Evolutionary conservation across 2,888 invertebrate species (phyloP).

Genomic region (Agrotis segetum): DNA sequence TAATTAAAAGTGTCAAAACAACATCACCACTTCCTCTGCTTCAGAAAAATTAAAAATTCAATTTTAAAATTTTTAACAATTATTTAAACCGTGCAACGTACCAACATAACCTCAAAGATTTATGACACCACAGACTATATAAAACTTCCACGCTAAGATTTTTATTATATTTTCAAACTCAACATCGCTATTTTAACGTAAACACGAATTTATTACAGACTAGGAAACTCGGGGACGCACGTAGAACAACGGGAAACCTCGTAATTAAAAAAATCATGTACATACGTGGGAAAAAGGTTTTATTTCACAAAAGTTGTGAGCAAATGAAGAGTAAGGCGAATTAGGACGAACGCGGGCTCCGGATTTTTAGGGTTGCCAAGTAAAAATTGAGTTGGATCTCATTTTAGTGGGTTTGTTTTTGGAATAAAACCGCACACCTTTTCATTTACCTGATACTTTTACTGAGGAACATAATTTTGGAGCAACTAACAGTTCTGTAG

Average conservation of each 20-base stretch:
- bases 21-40: background rate
- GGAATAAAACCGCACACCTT: background rate
- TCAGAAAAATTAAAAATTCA: conserved; percentile 13
- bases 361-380: conserved; percentile 58
- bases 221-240: conserved; percentile 27
- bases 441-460: background rate
- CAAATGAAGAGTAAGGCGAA: conserved; percentile 71
- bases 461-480: too few relatives aligned
- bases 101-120: conserved; percentile 41
- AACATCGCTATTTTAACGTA: conserved; percentile 28
- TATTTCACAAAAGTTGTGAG: conserved; percentile 60
- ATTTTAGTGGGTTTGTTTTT: background rate
- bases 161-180: conserved; percentile 43
- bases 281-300: conserved; percentile 51
- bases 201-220: conserved; percentile 51
- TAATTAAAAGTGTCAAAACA: conserved; percentile 4
- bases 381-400: conserved; percentile 14
- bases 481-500: too few relatives aligned
- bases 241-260: conserved; percentile 42
- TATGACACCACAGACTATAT: conserved; percentile 52
- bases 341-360: conserved; percentile 69
- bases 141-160: conserved; percentile 44
- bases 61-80: conserved; percentile 20
- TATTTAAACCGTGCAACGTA: conserved; percentile 24
- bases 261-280: conserved; percentile 54